Evolutionary conservation across 2,797 vertebrate species (phyloP).

Genomic region (Rhodeus uyekii): DNA sequence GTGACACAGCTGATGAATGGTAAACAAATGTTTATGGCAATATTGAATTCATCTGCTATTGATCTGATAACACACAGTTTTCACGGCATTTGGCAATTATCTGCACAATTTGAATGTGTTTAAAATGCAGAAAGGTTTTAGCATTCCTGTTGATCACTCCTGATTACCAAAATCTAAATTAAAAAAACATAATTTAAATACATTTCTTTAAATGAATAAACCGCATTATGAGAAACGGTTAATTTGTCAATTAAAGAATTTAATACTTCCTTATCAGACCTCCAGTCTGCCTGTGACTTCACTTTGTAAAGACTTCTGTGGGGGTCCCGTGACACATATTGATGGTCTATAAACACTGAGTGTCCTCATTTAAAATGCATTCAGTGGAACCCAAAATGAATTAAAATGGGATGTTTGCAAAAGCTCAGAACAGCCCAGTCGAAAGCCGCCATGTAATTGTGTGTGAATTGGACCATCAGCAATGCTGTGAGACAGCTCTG

Average conservation of each 20-base stretch:
- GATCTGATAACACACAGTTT: background rate
- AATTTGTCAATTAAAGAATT: background rate
- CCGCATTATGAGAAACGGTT: background rate
- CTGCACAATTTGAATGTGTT: no score
- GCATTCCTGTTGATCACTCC: no score
- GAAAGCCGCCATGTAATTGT: constrained; percentile 1
- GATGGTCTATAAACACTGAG: constrained; percentile 33
- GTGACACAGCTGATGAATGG: background rate
- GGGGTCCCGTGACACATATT: constrained; percentile 15
- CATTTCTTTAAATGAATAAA: background rate
- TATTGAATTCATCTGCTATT: background rate
- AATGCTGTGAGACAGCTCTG: constrained; percentile 16
- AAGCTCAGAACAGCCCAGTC: background rate
- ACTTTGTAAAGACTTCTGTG: background rate
- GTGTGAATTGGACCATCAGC: constrained; percentile 37
- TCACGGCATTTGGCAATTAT: background rate
- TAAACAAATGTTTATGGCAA: background rate
- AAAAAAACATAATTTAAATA: background rate
- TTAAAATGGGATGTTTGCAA: constrained; percentile 15
- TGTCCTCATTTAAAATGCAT: constrained; percentile 33
- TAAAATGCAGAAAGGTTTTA: no score
- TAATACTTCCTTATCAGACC: background rate
- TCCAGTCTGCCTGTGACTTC: background rate
- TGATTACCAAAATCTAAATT: background rate
- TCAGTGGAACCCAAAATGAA: background rate